A percentile compares a stretch with the other conserved stretches of the same genome.
Conservation (phyloP, 2,797 vertebrate species). For the Anas bahamensis region DNA sequence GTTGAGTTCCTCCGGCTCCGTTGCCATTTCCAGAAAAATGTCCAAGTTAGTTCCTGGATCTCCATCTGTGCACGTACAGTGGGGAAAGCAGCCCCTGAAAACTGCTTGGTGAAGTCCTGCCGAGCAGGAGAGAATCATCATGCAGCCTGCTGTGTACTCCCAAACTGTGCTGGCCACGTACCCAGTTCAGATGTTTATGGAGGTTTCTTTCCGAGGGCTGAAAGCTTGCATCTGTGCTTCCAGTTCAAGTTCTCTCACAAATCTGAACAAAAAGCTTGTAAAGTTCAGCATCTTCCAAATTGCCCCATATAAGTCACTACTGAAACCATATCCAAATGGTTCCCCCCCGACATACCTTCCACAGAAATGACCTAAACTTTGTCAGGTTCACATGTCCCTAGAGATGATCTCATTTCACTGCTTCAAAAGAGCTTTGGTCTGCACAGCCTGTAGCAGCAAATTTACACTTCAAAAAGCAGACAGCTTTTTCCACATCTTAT, state of each 20-base stretch:
- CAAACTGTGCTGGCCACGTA: not conserved
- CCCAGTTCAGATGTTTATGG: not conserved
- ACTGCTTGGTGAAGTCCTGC: not conserved
- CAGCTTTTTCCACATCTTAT: slow-evolving; percentile 87
- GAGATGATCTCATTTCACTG: slow-evolving; percentile 87
- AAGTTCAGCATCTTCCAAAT: slow-evolving; percentile 57
- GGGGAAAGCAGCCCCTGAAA: not conserved
- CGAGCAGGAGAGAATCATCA: not conserved
- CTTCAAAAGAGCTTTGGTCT: slow-evolving; percentile 88
- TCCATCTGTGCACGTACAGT: not conserved
- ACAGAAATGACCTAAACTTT: slow-evolving; percentile 84
- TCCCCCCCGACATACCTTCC: slow-evolving; percentile 55
- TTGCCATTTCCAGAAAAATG: not conserved
- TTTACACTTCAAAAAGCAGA: slow-evolving; percentile 89
- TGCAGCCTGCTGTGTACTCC: not conserved
- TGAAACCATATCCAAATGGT: slow-evolving; percentile 40
- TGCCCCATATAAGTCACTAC: slow-evolving; percentile 50
- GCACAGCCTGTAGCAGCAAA: slow-evolving; percentile 86
- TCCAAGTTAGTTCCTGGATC: not conserved
- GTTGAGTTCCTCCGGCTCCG: not conserved
- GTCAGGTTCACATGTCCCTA: slow-evolving; percentile 83
- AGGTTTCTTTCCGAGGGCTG: slow-evolving; percentile 32
- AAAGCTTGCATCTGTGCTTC: slow-evolving; percentile 45
- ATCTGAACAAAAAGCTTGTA: slow-evolving; percentile 38
- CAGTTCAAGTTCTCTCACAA: slow-evolving; percentile 21